Evolutionary conservation across 2,888 invertebrate genomes (phyloP), one percentile per base, ranked within the genome.

Genomic region (Mactromeris polynyma): DNA sequence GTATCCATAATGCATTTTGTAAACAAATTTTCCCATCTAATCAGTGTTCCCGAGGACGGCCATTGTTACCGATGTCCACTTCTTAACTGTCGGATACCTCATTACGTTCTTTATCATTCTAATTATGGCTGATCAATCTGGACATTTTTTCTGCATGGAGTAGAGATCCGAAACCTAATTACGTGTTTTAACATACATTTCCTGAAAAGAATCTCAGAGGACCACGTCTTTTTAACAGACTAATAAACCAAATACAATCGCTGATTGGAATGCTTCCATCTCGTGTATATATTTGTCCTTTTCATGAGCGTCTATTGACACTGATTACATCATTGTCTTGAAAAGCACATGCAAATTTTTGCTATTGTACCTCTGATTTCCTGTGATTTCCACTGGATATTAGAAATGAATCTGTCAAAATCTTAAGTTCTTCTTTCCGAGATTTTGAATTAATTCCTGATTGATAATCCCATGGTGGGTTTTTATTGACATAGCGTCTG

Each of bases 121-220:
- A 91, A 91, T 91, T 91, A 91, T 83, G 83, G 36, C 46, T 90
- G 91, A 91, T 91, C 91, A 91, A 89, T 90, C 87, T 84, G 82
- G 90, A 90, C 89, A 88, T 85, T 89, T 90, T 91, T 89, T 89
- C 91, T 88, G 88, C 88, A 87, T 88, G 90, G 86, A 84, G 42
- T 86, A 85, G 86, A 90, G 86, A 85, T 78, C 82, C 87, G 85
- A 91, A 91, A 91, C 89, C 90, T 90, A 91, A 91, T 91, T 90
- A 91, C 88, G 89, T 87, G 83, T 90, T 91, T 91, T 91, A 91
- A 90, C 91, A 88, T 91, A 91, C 85, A 91, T 91, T 91, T 91
- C 91, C 91, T 89, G 85, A 80, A 42, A 40, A 33, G 38, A 51
- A 84, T 89, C 91, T 91, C 91, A 4, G 51, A 78, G 90, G 91